Conservation (phyloP, 2,113 vertebrate species). For the Oryzias curvinotus region DNA sequence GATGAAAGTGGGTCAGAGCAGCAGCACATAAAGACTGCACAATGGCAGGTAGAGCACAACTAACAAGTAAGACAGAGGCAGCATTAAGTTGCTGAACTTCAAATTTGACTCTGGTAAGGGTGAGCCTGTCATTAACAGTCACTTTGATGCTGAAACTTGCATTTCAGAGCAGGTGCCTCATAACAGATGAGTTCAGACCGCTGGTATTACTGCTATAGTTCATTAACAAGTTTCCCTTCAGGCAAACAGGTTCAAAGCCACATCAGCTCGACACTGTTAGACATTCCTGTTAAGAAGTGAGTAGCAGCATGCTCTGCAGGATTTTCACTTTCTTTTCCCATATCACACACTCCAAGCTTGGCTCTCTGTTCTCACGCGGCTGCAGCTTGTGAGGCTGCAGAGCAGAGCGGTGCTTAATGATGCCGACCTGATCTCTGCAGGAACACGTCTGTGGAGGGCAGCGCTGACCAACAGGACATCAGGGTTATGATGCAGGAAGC, state of each 20-base stretch:
- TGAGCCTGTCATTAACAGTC: slow-evolving; percentile 37
- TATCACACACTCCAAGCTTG: slow-evolving; percentile 47
- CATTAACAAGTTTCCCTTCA: slow-evolving; percentile 38
- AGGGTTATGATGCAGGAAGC: slow-evolving; percentile 36
- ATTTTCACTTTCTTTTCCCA: slow-evolving; percentile 30
- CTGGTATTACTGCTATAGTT: slow-evolving; percentile 50
- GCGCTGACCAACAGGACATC: slow-evolving; percentile 34
- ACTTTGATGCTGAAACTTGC: slow-evolving; percentile 58
- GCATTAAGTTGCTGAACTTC: slow-evolving; percentile 47
- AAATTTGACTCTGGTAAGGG: slow-evolving; percentile 35
- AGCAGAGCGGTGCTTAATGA: slow-evolving; percentile 35
- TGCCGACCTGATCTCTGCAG: slow-evolving; percentile 37
- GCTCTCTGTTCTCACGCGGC: slow-evolving; percentile 37
- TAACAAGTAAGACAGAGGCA: slow-evolving; percentile 25
- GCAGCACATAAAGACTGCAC: slow-evolving; percentile 25
- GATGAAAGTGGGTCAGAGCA: slow-evolving; percentile 63
- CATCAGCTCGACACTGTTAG: slow-evolving; percentile 41
- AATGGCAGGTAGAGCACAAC: slow-evolving; percentile 28
- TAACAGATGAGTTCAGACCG: slow-evolving; percentile 36
- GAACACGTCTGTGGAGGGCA: slow-evolving; percentile 22
- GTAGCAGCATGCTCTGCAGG: slow-evolving; percentile 18
- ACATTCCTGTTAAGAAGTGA: slow-evolving; percentile 32
- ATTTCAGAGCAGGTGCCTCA: slow-evolving; percentile 38
- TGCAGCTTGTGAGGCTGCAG: slow-evolving; percentile 23
- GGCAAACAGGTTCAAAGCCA: slow-evolving; percentile 68